Percentiles rank a stretch among this genome's conserved stretches.
Conservation (phyloP, 2,113 vertebrate species). For the Psittacara wagleri region DNA sequence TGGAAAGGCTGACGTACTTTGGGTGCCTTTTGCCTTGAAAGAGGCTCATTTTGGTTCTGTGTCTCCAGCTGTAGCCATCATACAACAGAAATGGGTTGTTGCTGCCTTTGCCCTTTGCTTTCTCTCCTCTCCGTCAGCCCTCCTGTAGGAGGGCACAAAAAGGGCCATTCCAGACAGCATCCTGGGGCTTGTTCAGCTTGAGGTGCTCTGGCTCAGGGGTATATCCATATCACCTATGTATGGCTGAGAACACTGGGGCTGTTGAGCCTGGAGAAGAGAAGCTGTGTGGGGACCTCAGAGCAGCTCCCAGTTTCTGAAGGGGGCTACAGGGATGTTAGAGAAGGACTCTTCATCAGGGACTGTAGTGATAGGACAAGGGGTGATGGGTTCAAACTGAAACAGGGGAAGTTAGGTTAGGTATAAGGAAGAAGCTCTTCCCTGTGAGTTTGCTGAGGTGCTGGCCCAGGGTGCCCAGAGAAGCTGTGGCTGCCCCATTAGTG, state of each 20-base stretch:
- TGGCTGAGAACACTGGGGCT: background rate
- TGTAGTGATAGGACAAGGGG: background rate
- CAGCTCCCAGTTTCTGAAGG: background rate
- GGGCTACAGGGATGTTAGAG: background rate
- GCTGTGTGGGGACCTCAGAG: background rate
- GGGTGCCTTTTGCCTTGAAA: background rate
- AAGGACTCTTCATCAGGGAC: background rate
- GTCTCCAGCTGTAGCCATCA: background rate
- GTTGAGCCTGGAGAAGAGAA: background rate
- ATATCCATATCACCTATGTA: background rate
- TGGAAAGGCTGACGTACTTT: background rate
- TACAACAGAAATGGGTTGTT: background rate
- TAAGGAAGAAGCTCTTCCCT: background rate
- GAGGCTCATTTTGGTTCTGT: background rate
- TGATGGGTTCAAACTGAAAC: too few relatives aligned
- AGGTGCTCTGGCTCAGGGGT: background rate
- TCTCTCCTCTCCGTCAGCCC: background rate
- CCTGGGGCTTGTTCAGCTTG: accelerated
- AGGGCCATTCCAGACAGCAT: background rate
- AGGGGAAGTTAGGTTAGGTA: too few relatives aligned
- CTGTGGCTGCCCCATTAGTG: background rate
- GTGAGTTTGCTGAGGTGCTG: background rate
- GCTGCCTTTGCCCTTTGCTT: background rate
- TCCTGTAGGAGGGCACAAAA: background rate
- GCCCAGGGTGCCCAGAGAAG: background rate